A percentile compares a stretch with the other conserved stretches of the same genome.
Evolutionary conservation across 1,140 invertebrate species (phyloP).

Genomic region (Leucophenga varia): DNA sequence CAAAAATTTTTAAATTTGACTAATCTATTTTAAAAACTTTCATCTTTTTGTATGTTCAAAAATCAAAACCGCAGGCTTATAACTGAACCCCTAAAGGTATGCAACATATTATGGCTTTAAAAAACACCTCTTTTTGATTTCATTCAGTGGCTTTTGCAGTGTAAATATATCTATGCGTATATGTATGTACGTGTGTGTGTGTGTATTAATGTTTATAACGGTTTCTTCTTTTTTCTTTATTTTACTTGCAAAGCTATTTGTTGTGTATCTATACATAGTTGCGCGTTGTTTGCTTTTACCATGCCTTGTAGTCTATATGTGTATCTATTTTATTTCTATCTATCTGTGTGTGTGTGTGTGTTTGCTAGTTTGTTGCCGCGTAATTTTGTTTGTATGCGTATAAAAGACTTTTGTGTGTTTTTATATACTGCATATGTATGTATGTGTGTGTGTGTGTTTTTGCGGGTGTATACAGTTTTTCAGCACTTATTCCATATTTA

Average conservation of each 20-base stretch:
- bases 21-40: too few relatives aligned
- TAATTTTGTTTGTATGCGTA: constrained; percentile 1
- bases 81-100: too few relatives aligned
- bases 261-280: background rate
- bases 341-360: background rate
- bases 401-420: constrained; percentile 1
- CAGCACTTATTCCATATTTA: constrained; percentile 56
- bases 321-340: background rate
- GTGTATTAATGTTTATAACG: too few relatives aligned
- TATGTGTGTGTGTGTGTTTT: constrained; percentile 24
- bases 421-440: constrained; percentile 5
- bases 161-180: too few relatives aligned
- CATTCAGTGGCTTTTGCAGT: too few relatives aligned
- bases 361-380: background rate
- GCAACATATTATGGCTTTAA: too few relatives aligned
- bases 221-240: background rate
- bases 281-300: background rate
- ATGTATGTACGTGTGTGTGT: too few relatives aligned
- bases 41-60: too few relatives aligned
- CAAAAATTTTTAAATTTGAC: too few relatives aligned
- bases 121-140: too few relatives aligned
- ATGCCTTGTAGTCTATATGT: too few relatives aligned
- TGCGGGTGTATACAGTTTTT: constrained; percentile 34
- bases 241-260: background rate
- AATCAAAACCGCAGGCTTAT: too few relatives aligned